Evolutionary conservation across 2,113 vertebrate genomes (phyloP).

Genomic region (Ictalurus furcatus): DNA sequence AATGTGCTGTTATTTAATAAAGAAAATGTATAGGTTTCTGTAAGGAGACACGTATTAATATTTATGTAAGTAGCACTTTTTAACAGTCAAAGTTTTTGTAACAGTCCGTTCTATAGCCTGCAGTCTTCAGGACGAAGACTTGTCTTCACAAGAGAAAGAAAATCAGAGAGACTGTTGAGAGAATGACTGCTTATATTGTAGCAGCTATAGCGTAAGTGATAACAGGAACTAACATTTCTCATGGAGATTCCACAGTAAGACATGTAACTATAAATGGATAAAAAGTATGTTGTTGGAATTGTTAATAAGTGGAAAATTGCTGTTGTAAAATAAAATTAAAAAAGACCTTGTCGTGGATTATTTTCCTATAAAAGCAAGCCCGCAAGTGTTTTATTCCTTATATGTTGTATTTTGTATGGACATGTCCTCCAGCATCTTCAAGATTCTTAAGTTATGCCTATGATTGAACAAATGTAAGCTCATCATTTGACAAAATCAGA

Average conservation of each 20-base stretch:
- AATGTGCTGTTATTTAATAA: not conserved
- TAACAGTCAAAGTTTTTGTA: not conserved
- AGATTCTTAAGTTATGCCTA: not conserved
- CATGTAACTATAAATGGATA: not conserved
- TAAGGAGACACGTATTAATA: too few species aligned
- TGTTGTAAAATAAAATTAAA: too few species aligned
- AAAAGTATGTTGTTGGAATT: not conserved
- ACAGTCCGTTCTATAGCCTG: not conserved
- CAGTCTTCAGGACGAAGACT: too few species aligned
- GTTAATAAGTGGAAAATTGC: not conserved
- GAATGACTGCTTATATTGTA: not conserved
- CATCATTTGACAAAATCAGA: too few species aligned
- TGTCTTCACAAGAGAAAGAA: not conserved
- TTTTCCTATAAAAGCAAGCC: not conserved
- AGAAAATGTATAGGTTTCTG: not conserved
- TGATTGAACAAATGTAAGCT: not conserved
- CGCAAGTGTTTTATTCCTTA: not conserved
- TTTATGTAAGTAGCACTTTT: not conserved
- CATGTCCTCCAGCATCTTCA: not conserved
- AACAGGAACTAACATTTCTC: not conserved
- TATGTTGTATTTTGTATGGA: not conserved
- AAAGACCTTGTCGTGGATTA: not conserved
- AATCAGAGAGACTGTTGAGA: not conserved
- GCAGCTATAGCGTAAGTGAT: not conserved
- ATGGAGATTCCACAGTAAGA: not conserved